A percentile compares a stretch with the other conserved stretches of the same genome.
These are phyloP conservation scores for Hydrotaea cyrtoneurina DNA, from an alignment of 2,888 invertebrate species.

Conservation along the genomic window DNA sequence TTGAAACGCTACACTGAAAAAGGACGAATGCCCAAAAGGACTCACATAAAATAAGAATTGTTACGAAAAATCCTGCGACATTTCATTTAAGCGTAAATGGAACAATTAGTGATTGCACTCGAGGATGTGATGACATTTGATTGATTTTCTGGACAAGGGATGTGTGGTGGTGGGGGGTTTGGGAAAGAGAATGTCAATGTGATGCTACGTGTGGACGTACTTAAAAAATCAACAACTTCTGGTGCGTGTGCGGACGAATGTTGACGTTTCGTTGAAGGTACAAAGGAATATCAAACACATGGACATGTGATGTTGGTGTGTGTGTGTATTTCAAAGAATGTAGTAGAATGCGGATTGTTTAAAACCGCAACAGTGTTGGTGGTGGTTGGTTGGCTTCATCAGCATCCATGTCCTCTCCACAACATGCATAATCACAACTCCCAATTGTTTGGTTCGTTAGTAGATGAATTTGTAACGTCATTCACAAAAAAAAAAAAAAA, in stretches of 20 bases:
- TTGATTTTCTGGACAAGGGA: constrained; percentile 40
- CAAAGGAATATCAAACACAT: constrained; percentile 20
- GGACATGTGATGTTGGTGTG: constrained; percentile 21
- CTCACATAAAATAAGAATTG: constrained; percentile 36
- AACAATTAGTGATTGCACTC: constrained; percentile 61
- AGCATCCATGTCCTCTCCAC: constrained; percentile 14
- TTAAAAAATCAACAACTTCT: constrained; percentile 59
- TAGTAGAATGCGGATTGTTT: not conserved
- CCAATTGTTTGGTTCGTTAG: constrained; percentile 66
- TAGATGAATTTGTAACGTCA: constrained; percentile 32
- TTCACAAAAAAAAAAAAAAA: not conserved
- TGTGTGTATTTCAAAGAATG: not conserved
- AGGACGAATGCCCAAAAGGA: not conserved
- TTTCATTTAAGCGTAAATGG: constrained; percentile 60
- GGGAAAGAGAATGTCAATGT: not conserved
- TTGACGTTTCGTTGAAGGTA: not conserved
- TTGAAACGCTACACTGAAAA: constrained; percentile 1
- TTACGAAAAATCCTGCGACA: not conserved
- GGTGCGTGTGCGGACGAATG: constrained; percentile 17
- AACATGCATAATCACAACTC: constrained; percentile 46
- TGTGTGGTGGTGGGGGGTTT: too few species aligned
- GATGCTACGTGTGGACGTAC: constrained; percentile 9
- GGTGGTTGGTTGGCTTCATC: not conserved
- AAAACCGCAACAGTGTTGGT: constrained; percentile 12
- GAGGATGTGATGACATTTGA: constrained; percentile 63